These are phyloP conservation scores for Clarias magur DNA, from an alignment of 2,113 vertebrate genomes.

Conservation along the genomic window DNA sequence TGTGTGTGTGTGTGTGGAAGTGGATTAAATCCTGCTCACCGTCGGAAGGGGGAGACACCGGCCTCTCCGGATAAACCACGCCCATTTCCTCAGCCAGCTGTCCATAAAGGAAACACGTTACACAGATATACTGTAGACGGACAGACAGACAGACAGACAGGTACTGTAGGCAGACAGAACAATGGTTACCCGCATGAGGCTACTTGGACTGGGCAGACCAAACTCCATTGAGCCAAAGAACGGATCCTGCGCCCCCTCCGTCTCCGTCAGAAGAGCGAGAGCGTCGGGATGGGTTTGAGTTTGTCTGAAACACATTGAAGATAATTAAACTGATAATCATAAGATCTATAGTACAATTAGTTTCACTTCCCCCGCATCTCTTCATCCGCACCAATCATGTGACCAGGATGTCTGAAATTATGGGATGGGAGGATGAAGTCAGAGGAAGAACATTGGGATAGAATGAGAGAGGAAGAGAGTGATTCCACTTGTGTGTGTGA, in stretches of 20 bases:
- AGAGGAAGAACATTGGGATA: background rate
- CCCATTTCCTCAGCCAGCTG: constrained; percentile 68
- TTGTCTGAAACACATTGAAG: constrained; percentile 54
- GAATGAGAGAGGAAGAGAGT: background rate
- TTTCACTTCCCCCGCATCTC: background rate
- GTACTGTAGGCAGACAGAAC: too few species aligned
- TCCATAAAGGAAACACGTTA: constrained; percentile 10
- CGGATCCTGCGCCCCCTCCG: constrained; percentile 65
- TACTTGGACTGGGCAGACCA: constrained; percentile 58
- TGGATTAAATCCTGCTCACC: constrained; percentile 46
- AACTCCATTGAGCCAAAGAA: constrained; percentile 68
- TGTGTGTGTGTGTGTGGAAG: background rate
- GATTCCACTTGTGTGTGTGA: too few species aligned
- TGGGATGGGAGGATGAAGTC: background rate
- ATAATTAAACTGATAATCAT: background rate
- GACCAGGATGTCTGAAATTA: background rate
- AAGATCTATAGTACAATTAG: background rate
- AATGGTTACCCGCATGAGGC: constrained; percentile 61
- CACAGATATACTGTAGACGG: background rate
- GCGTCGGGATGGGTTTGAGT: constrained; percentile 54
- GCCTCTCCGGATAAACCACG: constrained; percentile 39
- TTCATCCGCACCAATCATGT: background rate
- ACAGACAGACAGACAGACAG: background rate
- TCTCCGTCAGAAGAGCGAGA: constrained; percentile 59
- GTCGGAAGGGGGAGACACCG: constrained; percentile 4